These are phyloP conservation scores for Sinodicranocentrus sp. DNA, from an alignment of 2,888 invertebrate genomes.

Conservation along the genomic window DNA sequence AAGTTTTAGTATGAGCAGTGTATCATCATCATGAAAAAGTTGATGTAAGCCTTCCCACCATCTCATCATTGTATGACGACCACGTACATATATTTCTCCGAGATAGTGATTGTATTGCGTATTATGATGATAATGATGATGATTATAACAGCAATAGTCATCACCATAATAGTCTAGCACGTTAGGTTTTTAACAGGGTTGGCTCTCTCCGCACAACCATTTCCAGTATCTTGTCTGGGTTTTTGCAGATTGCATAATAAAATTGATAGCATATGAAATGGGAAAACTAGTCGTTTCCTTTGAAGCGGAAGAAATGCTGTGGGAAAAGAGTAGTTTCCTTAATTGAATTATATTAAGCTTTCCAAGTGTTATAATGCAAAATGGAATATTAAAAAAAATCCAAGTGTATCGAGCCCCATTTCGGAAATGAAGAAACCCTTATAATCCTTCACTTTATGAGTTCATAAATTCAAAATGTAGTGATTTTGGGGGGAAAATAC, in stretches of 20 bases:
- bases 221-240: not conserved
- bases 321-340: not conserved
- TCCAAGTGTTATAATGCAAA: too few species aligned
- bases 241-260: not conserved
- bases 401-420: too few species aligned
- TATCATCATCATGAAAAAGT: constrained; percentile 3
- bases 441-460: too few species aligned
- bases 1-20: not conserved
- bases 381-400: too few species aligned
- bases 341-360: constrained; percentile 16
- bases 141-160: constrained; percentile 49
- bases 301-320: not conserved
- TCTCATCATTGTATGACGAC: constrained; percentile 16
- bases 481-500: too few species aligned
- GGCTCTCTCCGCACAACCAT: not conserved
- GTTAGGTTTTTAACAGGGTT: not conserved
- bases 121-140: constrained; percentile 18
- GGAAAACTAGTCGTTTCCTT: not conserved
- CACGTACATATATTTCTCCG: not conserved
- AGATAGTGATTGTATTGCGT: not conserved
- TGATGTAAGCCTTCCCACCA: constrained; percentile 2
- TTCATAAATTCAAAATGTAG: not conserved
- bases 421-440: too few species aligned
- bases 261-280: not conserved
- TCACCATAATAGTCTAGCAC: constrained; percentile 31